Base-by-base conservation (phyloP, 2,888 invertebrate species). In the Eumerus sabulonum region DNA sequence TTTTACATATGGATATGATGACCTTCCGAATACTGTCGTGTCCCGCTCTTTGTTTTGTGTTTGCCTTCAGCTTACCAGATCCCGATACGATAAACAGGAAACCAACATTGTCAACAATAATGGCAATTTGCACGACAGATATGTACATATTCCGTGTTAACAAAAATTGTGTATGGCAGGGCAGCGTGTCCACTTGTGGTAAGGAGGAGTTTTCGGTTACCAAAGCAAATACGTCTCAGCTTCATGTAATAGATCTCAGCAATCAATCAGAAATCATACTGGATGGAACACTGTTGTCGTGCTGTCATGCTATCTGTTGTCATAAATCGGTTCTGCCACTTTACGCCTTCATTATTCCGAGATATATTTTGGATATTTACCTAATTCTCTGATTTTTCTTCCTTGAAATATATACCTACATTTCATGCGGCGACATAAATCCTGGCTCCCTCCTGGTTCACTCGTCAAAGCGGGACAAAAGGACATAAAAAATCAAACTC, bases 71-170 rank as follows among this genome's bases (percentile, higher is more conserved):
- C 2, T 27, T 27, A 27, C 27, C n/a, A n/a, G n/a, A n/a, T n/a
- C n/a, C n/a, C 7, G 27, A 27, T 27, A 40, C 36, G 50, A 54
- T 50, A 48, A 62, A 67, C 73, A 74, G 73, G 60, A 67, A 74
- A 56, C 56, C 60, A 50, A 48, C 67, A 60, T 67, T 60, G 56
- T 74, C 67, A 74, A 59, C 67, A 67, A 76, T 76, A 64, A 70
- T 60, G 67, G 56, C 44, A 74, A 74, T 67, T 48, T 67, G 36
- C 54, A 59, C 42, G 44, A 64, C 63, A 36, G 51, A 17, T 59
- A n/a, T n/a, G n/a, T n/a, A n/a, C n/a, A n/a, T n/a, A 38, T 35
- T 54, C 40, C 59, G 9, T 74, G 73, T 60, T 38, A 67, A 60
- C 73, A 67, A 54, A 54, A 48, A 59, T n/a, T n/a, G n/a, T 53